These are phyloP conservation scores for Urophycis tenuis DNA, from an alignment of 2,797 vertebrate species.

Conservation along the genomic window DNA sequence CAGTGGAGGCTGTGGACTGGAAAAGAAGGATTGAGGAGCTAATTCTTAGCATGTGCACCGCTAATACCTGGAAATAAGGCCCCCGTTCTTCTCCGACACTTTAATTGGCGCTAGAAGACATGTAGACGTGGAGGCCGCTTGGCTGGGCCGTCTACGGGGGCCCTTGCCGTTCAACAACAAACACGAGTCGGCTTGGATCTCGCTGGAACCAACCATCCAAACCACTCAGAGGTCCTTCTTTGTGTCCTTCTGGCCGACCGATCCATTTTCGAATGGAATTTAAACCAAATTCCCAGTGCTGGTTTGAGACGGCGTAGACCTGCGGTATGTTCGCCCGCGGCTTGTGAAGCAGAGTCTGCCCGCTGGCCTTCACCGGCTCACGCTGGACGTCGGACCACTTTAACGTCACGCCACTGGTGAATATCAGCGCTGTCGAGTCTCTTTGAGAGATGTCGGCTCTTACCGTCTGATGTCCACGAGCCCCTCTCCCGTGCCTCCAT, in stretches of 20 bases:
- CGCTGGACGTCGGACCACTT: constrained; percentile 11
- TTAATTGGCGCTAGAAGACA: constrained; percentile 47
- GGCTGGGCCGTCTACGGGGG: constrained; percentile 20
- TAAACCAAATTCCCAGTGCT: not conserved
- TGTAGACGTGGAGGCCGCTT: constrained; percentile 1
- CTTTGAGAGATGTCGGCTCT: not conserved
- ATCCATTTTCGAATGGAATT: not conserved
- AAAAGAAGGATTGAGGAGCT: constrained; percentile 58
- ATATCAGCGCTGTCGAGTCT: not conserved
- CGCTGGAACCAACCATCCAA: not conserved
- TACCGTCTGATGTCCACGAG: not conserved
- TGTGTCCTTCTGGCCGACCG: not conserved
- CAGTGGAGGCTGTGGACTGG: constrained; percentile 41
- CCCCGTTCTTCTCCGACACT: constrained; percentile 35
- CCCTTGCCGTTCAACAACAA: constrained; percentile 9
- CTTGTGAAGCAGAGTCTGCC: constrained; percentile 36
- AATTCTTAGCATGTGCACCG: constrained; percentile 71
- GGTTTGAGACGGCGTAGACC: too few relatives aligned
- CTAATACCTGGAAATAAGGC: constrained; percentile 59
- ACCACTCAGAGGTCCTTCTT: not conserved
- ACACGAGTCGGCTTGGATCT: constrained; percentile 4
- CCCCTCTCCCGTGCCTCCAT: not conserved
- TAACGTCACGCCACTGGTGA: too few relatives aligned
- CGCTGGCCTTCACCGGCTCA: constrained; percentile 22
- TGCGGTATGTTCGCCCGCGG: not conserved